Base-by-base conservation (phyloP, 2,797 vertebrate genomes). In the Acanthurus leucopareius region DNA sequence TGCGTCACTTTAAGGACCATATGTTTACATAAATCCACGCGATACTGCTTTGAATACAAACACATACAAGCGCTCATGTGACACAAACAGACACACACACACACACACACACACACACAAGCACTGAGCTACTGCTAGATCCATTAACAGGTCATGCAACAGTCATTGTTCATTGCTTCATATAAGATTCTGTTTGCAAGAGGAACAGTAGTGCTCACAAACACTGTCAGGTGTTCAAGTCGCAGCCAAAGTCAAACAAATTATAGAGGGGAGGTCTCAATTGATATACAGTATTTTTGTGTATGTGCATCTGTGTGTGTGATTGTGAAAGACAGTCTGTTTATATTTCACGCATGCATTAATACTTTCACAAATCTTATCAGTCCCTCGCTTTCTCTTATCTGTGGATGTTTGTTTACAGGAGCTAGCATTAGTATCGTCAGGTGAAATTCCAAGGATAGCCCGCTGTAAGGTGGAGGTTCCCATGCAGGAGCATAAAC, bases 141-240 rank as follows among this genome's bases (percentile, higher is more conserved):
- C 92, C 92, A 96, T 96, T 95, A 95, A 90, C 68, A 79, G 94
- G 94, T 95, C 94, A 95, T 92, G 92, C 89, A 94, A 91, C 91
- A 95, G 94, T 95, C 94, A 96, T 94, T 95, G 95, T 95, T 95
- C 94, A 94, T 94, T 93, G 91, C 94, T 95, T 94, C 92, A 88
- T 91, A 94, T 93, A 90, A 85, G 90, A 80, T 89, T 89, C 90
- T 95, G 90, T 94, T 94, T 95, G 91, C 89, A 91, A 94, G 82
- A 89, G 82, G 57, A 95, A 95, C 94, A 94, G 93, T 91, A 74
- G 84, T 44, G 19, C 54, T 84, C 32, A 56, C 64, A 61, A 51
- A 79, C 72, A 75, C 76, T 69, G 84, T 93, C 90, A 93, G 89
- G 89, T 94, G 91, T 91, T 77, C 73, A 73, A 48, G 69, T 65